Evolutionary conservation across 2,888 invertebrate species (phyloP), one percentile per base, ranked within the genome.

Genomic region (Dusona sp.): DNA sequence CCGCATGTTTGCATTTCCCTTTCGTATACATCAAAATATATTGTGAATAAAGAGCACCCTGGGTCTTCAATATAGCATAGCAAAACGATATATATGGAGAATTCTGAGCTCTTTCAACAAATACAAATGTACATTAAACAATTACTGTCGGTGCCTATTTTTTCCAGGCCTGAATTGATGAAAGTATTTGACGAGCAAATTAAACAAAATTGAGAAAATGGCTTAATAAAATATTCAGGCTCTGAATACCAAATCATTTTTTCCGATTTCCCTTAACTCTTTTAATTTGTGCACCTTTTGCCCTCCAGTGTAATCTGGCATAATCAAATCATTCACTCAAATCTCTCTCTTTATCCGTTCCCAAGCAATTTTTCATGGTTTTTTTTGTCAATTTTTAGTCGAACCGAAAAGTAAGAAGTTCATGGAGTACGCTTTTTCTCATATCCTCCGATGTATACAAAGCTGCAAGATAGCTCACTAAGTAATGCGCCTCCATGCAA

Each of bases 11-110:
- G 48, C 51, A 33, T 13, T n/a, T 22, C 65, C 7, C 9, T 51
- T 48, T 65, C 51, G 42, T 29, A 38, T 51, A 65, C 64, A 72
- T 80, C 80, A 80, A 48, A 80, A 73, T 68, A 65, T 80, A 80
- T 80, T 51, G 57, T 48, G 51, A 67, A 78, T 78, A 67, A 33
- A 77, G 64, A 64, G 65, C 36, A 38, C 36, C 13, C 19, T 57
- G 54, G 11, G 38, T 16, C 22, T 38, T 1, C 19, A 45, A 29
- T n/a, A 29, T 22, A 38, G 2, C 11, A 42, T 42, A 42, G 0
- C 42, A 13, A 42, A 42, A 42, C 42, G 8, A 38, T 0, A 19
- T 29, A 16, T 29, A 29, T 6, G 61, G 16, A 25, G 25, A 29
- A 7, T 6, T 61, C 29, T 25, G 29, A 61, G 29, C 61, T 61